phyloP scores from a whole-genome alignment of 2,797 vertebrate genomes.

The Valencia hispanica region DNA sequence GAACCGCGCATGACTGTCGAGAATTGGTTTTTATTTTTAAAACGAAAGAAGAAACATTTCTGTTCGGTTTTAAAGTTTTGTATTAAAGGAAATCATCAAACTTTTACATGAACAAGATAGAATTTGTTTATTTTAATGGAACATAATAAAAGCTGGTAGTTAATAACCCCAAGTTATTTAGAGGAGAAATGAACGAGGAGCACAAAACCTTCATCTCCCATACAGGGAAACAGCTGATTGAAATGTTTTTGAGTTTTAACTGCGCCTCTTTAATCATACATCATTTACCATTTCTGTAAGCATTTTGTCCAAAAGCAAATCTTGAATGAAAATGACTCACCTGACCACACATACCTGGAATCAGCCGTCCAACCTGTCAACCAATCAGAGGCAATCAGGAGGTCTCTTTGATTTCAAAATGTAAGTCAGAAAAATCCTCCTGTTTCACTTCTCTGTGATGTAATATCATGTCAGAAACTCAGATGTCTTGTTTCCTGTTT shows the following conservation, averaged over 20 bases:
- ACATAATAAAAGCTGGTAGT: too few species aligned
- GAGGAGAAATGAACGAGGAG: too few species aligned
- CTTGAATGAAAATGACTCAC: neutral
- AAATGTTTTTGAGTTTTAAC: neutral
- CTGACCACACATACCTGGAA: neutral
- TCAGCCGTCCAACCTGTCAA: constrained; percentile 14
- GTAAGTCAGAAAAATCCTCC: neutral
- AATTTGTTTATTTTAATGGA: too few species aligned
- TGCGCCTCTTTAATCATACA: neutral
- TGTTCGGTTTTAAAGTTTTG: too few species aligned
- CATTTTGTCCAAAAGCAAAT: neutral
- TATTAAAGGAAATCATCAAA: too few species aligned
- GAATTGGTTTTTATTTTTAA: too few species aligned
- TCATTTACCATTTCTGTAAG: neutral
- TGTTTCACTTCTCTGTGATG: neutral
- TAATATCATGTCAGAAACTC: neutral
- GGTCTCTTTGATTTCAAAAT: neutral
- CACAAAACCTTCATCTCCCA: too few species aligned
- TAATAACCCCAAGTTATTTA: too few species aligned
- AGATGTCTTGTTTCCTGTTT: neutral
- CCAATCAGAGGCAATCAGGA: neutral
- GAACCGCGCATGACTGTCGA: too few species aligned
- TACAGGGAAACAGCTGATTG: too few species aligned
- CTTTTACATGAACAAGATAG: too few species aligned
- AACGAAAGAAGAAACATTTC: too few species aligned